Evolutionary conservation across 2,888 invertebrate species (phyloP), one percentile per base, ranked within the genome.

Genomic region (Archaeoteleia sp.): DNA sequence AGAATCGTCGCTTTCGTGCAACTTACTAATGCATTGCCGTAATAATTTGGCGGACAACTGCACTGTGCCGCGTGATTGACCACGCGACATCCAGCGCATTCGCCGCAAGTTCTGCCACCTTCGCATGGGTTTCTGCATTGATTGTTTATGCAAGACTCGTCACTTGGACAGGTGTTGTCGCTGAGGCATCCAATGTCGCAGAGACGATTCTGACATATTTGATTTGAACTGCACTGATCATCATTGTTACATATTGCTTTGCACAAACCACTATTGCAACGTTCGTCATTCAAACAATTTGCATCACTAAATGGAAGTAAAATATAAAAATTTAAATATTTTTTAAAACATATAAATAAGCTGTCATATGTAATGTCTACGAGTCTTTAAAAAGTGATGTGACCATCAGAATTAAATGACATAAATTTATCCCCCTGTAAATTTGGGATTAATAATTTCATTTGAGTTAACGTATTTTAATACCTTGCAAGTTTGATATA

Each of bases 121-220:
- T 90, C 89, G 78, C 96, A 96, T 5, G 96, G 95, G 88, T 92
- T 92, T 88, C 89, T 90, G 80, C 95, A 95, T 82, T 93, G 91
- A 76, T 93, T 93, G 78, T 92, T 91, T 34, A 95, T 87, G 82
- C 96, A 96, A 8, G 95, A 92, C 84, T 94, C 90, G 62, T 91
- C 88, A 65, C 87, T 88, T 5, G 90, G 88, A 81, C 96, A 96
- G 8, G 91, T 90, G 35, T 91, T 90, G 81, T 96, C 95, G 78
- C 91, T 93, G 62, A 95, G 90, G 80, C 96, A 96, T 37, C 96
- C 96, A 76, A 92, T 90, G 80, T 94, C 91, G 82, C 96, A 96
- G 69, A 95, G 88, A 75, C 95, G 89, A 77, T 93, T 94, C 83
- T 94, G 93, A 79, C 96, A 96, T 75, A 96, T 95, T 85, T 95